Evolutionary conservation across 2,888 invertebrate genomes (phyloP), one percentile per base, ranked within the genome.

Genomic region (Microplitis deprimator): DNA sequence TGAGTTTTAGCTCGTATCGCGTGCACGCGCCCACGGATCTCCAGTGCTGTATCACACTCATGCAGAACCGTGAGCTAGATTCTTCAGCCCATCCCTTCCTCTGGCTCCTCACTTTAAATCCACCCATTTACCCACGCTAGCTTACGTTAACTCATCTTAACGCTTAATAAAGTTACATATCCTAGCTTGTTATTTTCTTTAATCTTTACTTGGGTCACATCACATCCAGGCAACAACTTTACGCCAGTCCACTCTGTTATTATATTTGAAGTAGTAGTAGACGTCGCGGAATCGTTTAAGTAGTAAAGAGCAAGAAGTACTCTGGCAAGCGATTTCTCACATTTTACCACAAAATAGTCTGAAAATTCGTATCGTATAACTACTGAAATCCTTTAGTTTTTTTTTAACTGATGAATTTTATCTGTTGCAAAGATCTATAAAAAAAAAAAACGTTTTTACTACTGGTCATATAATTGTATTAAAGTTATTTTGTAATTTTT

Each of bases 301-400:
- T 79, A 79, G 78, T 79, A 76, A 72, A 78, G 78, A 79, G 20
- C 64, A 64, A 67, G 70, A 70, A 79, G 71, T 79, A 50, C 76
- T 71, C 78, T 69, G 78, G 50, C 78, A 72, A 29, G 29, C 8
- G 59, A 65, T 68, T 59, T 62, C 41, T 64, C 16, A 20, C 62
- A 20, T 73, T 13, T 41, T 50, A 39, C 8, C 50, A 50, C 50
- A 50, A 50, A 50, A 50, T 50, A 50, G 50, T 50, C 50, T 50
- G 50, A 50, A 50, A 50, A 50, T 50, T 10, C 50, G 50, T 50
- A 50, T 50, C 50, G 50, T 50, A 50, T 50, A 50, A 50, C 50
- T 50, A 50, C 50, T 50, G 50, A 50, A 50, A 13, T 50, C 13
- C 50, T 10, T 50, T 50, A 13, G 1, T 5, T 8, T 50, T 50